These are phyloP conservation scores for Calephelis perditalis DNA, from an alignment of 2,888 invertebrate species.

Conservation along the genomic window DNA sequence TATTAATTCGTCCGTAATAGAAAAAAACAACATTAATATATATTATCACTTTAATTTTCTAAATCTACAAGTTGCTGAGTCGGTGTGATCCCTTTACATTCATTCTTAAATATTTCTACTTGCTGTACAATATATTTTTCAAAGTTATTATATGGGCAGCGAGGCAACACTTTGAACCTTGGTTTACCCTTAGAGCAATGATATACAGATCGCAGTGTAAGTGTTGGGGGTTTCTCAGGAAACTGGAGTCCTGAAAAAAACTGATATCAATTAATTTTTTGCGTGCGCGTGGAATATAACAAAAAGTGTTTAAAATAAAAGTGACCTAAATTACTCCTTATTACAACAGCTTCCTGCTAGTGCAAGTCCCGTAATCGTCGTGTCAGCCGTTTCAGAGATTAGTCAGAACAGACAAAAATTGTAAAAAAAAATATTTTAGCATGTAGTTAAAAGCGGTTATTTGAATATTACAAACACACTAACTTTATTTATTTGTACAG, in stretches of 20 bases:
- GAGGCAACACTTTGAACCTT: constrained; percentile 54
- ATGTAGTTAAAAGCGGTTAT: too few relatives aligned
- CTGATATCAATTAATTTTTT: constrained; percentile 3
- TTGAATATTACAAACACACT: too few relatives aligned
- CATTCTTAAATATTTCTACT: constrained; percentile 67
- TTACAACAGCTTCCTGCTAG: too few relatives aligned
- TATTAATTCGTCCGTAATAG: too few relatives aligned
- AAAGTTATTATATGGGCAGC: constrained; percentile 65
- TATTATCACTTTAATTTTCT: constrained; percentile 39
- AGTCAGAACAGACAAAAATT: too few relatives aligned
- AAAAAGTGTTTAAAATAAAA: too few relatives aligned
- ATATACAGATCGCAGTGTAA: constrained; percentile 77
- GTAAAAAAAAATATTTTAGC: too few relatives aligned
- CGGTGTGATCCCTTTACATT: constrained; percentile 51
- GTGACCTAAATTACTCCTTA: too few relatives aligned
- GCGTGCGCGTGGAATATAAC: too few relatives aligned
- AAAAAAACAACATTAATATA: neutral
- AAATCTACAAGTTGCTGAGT: constrained; percentile 46
- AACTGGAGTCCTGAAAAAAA: constrained; percentile 61
- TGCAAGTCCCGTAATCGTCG: too few relatives aligned
- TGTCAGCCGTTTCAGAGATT: too few relatives aligned
- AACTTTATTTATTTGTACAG: too few relatives aligned
- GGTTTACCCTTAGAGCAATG: constrained; percentile 69
- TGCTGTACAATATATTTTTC: constrained; percentile 69
- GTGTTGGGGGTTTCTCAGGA: constrained; percentile 74